phyloP scores from a whole-genome alignment of 2,113 vertebrate genomes.

The Pholis gunnellus region DNA sequence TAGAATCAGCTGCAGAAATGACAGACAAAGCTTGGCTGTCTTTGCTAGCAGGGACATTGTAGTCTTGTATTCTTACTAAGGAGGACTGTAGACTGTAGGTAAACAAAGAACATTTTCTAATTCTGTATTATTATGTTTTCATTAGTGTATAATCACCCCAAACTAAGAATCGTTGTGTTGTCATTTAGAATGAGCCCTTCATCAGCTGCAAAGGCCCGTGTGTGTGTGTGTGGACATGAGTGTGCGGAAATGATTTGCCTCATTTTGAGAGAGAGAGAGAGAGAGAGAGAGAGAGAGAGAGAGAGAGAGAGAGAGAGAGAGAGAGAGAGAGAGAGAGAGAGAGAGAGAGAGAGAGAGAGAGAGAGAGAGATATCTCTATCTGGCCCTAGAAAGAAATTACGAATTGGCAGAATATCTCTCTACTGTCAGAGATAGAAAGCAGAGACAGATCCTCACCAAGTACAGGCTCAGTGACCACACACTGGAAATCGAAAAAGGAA shows the following conservation, averaged over 20 bases:
- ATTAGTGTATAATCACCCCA: not conserved
- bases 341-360: constrained; percentile 1
- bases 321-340: not conserved
- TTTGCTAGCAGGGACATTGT: not conserved
- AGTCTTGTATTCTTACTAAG: not conserved
- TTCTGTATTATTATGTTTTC: not conserved
- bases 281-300: not conserved
- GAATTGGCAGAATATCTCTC: too few relatives aligned
- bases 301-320: not conserved
- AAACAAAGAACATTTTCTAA: not conserved
- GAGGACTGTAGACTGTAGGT: not conserved
- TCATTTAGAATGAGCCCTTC: not conserved
- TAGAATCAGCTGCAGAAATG: constrained; percentile 31
- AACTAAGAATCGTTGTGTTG: not conserved
- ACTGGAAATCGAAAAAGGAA: too few relatives aligned
- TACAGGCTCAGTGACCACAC: too few relatives aligned
- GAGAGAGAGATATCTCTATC: too few relatives aligned
- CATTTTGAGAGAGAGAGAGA: not conserved
- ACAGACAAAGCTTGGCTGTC: not conserved
- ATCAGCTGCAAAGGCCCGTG: not conserved
- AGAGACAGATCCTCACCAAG: too few relatives aligned
- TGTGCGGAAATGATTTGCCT: not conserved
- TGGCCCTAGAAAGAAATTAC: too few relatives aligned
- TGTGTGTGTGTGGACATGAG: not conserved
- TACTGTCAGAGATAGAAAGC: too few relatives aligned